Conservation (phyloP, 2,113 vertebrate genomes). For the Cyphomyrus discorhynchus region DNA sequence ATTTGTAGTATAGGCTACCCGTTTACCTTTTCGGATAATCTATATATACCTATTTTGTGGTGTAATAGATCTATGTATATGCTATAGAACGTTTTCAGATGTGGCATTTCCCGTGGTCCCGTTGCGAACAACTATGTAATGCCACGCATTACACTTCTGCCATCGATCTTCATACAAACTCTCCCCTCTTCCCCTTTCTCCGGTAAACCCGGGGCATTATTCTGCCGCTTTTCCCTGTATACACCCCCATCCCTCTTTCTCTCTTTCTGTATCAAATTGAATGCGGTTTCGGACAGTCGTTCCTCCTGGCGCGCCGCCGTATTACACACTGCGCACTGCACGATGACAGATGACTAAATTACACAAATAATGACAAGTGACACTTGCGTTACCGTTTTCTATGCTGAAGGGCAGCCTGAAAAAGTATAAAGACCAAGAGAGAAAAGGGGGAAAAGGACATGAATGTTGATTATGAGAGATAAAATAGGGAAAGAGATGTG, state of each 20-base stretch:
- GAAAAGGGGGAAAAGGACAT: constrained; percentile 17
- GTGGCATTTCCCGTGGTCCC: neutral
- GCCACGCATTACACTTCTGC: neutral
- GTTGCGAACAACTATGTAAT: neutral
- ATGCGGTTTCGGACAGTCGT: constrained; percentile 60
- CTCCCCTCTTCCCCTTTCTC: constrained; percentile 29
- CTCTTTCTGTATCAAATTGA: constrained; percentile 65
- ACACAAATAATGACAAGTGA: constrained; percentile 75
- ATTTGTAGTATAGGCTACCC: neutral
- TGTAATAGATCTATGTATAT: neutral
- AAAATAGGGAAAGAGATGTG: neutral
- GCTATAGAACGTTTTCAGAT: neutral
- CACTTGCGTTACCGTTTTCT: constrained; percentile 70
- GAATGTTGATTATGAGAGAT: constrained; percentile 13
- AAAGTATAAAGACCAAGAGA: constrained; percentile 50
- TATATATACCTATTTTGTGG: neutral
- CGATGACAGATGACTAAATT: constrained; percentile 74
- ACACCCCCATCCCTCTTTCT: constrained; percentile 19
- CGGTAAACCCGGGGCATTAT: constrained; percentile 30
- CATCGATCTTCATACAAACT: constrained; percentile 29
- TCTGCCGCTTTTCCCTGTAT: constrained; percentile 19
- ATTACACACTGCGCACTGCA: constrained; percentile 62
- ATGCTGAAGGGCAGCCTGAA: constrained; percentile 61
- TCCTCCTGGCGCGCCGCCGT: constrained; percentile 66
- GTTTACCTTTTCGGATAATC: neutral